phyloP scores from a whole-genome alignment of 2,113 vertebrate genomes.

The Phalacrocorax carbo region DNA sequence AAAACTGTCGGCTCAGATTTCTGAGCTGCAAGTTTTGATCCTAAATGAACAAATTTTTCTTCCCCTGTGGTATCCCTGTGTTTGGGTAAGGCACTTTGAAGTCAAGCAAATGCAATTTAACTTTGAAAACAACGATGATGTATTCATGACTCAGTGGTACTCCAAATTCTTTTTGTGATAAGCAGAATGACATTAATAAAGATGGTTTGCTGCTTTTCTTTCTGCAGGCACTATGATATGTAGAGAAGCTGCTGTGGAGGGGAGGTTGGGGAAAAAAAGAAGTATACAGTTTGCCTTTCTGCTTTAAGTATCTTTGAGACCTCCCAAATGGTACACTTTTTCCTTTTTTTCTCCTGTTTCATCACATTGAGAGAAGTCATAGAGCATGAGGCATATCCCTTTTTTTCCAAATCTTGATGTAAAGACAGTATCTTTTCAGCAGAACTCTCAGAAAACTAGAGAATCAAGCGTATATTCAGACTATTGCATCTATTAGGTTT shows the following conservation, averaged over 20 bases:
- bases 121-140: not conserved
- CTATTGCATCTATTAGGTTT: not conserved
- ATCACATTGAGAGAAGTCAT: not conserved
- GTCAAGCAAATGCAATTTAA: not conserved
- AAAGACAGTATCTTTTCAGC: not conserved
- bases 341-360: not conserved
- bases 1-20: not conserved
- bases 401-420: not conserved
- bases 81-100: not conserved
- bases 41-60: not conserved
- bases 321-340: not conserved
- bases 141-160: not conserved
- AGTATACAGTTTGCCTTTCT: not conserved
- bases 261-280: not conserved
- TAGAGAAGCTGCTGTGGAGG: not conserved
- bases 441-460: not conserved
- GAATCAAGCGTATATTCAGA: not conserved
- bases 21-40: not conserved
- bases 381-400: not conserved
- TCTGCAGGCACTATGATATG: not conserved
- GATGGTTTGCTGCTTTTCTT: not conserved
- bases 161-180: not conserved
- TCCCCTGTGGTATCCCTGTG: not conserved
- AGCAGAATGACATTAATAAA: not conserved
- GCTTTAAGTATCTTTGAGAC: not conserved